Evolutionary conservation across 2,113 vertebrate genomes (phyloP), one percentile per base, ranked within the genome.

Genomic region (Tragelaphus buxtoni): DNA sequence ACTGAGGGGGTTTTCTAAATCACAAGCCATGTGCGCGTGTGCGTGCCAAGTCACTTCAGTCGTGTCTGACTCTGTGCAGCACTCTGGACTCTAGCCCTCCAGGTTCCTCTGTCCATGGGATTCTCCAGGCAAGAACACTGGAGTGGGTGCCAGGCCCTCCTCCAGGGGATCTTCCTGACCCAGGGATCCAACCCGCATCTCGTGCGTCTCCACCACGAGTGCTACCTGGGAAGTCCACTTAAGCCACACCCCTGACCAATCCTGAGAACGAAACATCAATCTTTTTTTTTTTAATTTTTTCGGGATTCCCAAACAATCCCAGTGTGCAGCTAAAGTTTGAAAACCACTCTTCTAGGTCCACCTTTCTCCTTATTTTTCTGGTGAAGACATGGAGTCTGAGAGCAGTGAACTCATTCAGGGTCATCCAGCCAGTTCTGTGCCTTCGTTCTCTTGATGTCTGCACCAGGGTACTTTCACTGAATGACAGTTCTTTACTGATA

Each of bases 301-400:
- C 1, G 72, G 47, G 35, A 51, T 80, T 72, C 16, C 22, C 28
- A 42, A 56, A 3, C 49, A 35, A 81, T 49, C 39, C 6, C 35
- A 85, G 1, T 63, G 20, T 60, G 18, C 22, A 56, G 26, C 16
- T n/a, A 53, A 53, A 47, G 5, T 84, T 83, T 63, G 47, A 94
- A 88, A 89, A 42, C 11, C 24, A 18, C 11, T 65, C 0, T 61
- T 76, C 28, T 53, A 45, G 60, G 28, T 63, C 39, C 20, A 16
- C 11, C 45, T 80, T 87, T 55, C 13, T 91, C 28, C 9, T 79
- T 49, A 39, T 69, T 95, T 89, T 91, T 81, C 49, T 79, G 47
- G 32, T 60, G 24, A 77, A 87, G 55, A 53, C 22, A 49, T 20
- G 17, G 7, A 65, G 9, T 9, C 91, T 24, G 53, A 65, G 56